Conservation (phyloP, 2,113 vertebrate genomes). For the Pogonocichla stellata region DNA sequence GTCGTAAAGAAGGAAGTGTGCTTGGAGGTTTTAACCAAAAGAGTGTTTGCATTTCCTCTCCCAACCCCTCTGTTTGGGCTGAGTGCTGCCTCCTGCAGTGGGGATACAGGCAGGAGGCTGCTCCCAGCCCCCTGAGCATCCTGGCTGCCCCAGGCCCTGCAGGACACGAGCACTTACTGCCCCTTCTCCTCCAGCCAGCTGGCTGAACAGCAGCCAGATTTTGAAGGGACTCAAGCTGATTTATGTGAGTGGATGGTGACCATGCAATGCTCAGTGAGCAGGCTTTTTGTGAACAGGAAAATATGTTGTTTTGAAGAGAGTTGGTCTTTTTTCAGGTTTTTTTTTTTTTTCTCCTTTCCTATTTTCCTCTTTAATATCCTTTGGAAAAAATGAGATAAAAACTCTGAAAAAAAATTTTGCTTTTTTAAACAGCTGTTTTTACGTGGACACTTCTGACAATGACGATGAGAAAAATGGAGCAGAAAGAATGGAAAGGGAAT, state of each 20-base stretch:
- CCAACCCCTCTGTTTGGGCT: accelerated
- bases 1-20: accelerated
- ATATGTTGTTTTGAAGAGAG: neutral
- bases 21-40: neutral
- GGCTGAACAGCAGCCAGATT: neutral
- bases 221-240: neutral
- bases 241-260: neutral
- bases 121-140: neutral
- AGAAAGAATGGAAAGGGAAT: neutral
- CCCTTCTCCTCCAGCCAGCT: neutral
- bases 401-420: neutral
- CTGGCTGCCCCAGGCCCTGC: neutral
- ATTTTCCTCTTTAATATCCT: neutral
- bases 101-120: neutral
- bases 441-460: neutral
- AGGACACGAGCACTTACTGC: accelerated
- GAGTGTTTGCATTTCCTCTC: neutral
- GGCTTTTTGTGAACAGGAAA: neutral
- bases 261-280: neutral
- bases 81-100: neutral
- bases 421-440: neutral
- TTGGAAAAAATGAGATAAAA: neutral
- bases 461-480: neutral
- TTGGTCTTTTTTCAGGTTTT: neutral
- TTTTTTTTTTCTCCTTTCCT: neutral